These are phyloP conservation scores for Cydia strobilella DNA, from an alignment of 1,140 invertebrate species.

Conservation along the genomic window DNA sequence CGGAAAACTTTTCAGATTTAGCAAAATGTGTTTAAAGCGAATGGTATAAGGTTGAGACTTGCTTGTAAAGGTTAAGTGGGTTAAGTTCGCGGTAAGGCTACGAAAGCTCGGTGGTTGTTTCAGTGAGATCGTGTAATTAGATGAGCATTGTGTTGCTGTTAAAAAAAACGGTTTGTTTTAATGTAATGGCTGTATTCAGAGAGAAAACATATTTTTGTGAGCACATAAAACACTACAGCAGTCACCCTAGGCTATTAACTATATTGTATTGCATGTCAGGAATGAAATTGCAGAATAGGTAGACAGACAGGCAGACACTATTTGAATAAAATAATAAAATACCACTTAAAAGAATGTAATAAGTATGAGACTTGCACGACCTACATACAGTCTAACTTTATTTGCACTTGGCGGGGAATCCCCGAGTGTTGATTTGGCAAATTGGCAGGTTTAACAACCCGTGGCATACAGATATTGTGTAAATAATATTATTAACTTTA, in stretches of 20 bases:
- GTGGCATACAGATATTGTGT: neutral
- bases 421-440: neutral
- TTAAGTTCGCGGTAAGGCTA: neutral
- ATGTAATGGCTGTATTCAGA: neutral
- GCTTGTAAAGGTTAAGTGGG: neutral
- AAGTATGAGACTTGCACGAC: too few relatives aligned
- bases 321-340: neutral
- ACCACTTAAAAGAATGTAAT: neutral
- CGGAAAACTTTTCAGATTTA: neutral
- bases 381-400: neutral
- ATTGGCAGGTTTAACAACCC: neutral
- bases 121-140: neutral
- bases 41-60: neutral
- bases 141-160: neutral
- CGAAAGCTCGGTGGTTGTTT: neutral
- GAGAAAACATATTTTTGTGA: neutral
- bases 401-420: constrained; percentile 1
- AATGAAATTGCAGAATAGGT: neutral
- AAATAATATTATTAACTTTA: neutral
- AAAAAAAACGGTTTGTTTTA: neutral
- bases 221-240: too few relatives aligned
- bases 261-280: too few relatives aligned
- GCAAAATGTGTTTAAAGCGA: neutral
- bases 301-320: neutral
- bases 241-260: too few relatives aligned